Percentiles rank a stretch among this genome's conserved stretches.
These are phyloP conservation scores for Arrhopalites spinosus DNA, from an alignment of 2,888 invertebrate genomes.

Conservation along the genomic window DNA sequence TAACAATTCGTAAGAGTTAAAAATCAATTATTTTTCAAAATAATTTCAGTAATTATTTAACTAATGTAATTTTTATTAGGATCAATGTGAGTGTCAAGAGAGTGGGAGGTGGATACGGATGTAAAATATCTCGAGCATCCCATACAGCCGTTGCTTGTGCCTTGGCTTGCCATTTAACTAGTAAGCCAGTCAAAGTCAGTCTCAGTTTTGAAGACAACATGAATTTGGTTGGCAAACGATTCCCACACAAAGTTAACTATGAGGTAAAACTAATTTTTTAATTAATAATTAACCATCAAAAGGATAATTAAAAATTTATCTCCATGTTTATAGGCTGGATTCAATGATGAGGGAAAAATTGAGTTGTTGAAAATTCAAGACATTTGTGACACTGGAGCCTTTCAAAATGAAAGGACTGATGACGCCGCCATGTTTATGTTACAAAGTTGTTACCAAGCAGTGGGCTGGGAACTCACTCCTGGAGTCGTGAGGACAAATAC, in stretches of 20 bases:
- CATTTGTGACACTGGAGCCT: slow-evolving; percentile 58
- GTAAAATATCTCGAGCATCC: slow-evolving; percentile 68
- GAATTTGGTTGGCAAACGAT: slow-evolving; percentile 71
- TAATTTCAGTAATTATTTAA: too few relatives aligned
- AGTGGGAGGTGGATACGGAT: slow-evolving; percentile 81
- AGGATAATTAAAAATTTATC: too few relatives aligned
- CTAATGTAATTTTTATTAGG: too few relatives aligned
- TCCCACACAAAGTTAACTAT: slow-evolving; percentile 59
- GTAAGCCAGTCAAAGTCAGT: slow-evolving; percentile 73
- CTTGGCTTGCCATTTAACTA: slow-evolving; percentile 69
- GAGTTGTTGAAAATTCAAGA: slow-evolving; percentile 58
- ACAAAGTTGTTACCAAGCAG: slow-evolving; percentile 58
- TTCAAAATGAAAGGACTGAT: slow-evolving; percentile 56
- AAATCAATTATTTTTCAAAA: slow-evolving; percentile 2
- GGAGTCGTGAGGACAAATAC: slow-evolving; percentile 59
- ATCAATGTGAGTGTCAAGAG: slow-evolving; percentile 73
- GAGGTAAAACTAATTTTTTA: background rate
- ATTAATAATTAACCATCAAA: background rate
- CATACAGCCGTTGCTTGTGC: slow-evolving; percentile 70
- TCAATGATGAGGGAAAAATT: slow-evolving; percentile 57
- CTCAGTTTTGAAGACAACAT: slow-evolving; percentile 75
- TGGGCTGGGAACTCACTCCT: slow-evolving; percentile 59
- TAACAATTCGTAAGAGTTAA: slow-evolving; percentile 65
- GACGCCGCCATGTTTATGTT: slow-evolving; percentile 43
- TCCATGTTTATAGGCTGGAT: slow-evolving; percentile 49